Base-by-base conservation (phyloP, 2,113 vertebrate species). In the Gobiocypris rarus region DNA sequence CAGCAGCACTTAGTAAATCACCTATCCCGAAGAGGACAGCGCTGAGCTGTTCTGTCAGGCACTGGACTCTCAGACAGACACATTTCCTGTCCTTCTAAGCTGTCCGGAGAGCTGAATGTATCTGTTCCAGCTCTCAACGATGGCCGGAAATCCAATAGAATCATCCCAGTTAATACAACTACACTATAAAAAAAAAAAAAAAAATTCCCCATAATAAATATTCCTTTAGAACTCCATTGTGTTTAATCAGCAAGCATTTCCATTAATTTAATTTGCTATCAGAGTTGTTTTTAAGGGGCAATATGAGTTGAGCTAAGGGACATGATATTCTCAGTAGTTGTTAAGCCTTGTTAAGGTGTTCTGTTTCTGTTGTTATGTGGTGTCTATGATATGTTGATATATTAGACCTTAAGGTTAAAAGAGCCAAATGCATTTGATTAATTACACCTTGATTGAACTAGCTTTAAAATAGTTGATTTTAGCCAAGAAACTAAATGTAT, bases 41-140 rank as follows among this genome's bases (percentile, higher is more conserved):
- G 50, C 80, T 88, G 69, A 71, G 77, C 87, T 86, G 77, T 89
- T n/a, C 84, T 28, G 87, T 89, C 89, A 90, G 91, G 89, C 75
- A 82, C 80, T 85, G 89, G 87, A 88, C 87, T 87, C 88, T 85
- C 89, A 88, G 86, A 71, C 70, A 75, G 38, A 69, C 89, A 91
- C 90, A 28, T 61, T 80, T 48, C 38, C 58, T 63, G 58, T 50
- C 28, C 22, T 54, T 77, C 15, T 24, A 19, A 52, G 50, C 52
- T 59, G 75, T 77, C 28, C 52, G 59, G 52, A 45, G 38, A 28
- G 56, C 75, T 45, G 19, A 50, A 48, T 22, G 61, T 88, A 84
- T 92, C 91, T 91, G 89, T 77, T 70, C 84, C 86, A 91, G 90
- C 88, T 90, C 91, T 91, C 87, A 89, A 86, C 87, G 83, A 91